These are phyloP conservation scores for Lagria hirta DNA, from an alignment of 2,888 invertebrate genomes.

Conservation along the genomic window DNA sequence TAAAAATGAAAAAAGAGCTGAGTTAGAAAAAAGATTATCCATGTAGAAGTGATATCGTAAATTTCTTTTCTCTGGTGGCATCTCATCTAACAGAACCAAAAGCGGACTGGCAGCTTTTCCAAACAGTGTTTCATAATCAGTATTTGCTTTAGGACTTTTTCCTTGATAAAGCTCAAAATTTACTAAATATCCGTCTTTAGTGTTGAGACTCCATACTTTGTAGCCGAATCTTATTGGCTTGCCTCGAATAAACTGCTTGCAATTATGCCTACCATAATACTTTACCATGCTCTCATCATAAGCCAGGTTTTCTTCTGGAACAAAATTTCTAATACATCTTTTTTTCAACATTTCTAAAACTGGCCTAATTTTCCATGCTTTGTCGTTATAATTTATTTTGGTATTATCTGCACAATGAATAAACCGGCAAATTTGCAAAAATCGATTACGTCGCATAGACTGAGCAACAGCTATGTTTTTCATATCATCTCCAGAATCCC, in stretches of 20 bases:
- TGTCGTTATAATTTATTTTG: constrained; percentile 31
- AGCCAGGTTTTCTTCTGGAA: constrained; percentile 11
- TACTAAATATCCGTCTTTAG: constrained; percentile 27
- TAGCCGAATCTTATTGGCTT: constrained; percentile 37
- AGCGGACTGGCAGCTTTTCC: constrained; percentile 27
- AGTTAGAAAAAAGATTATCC: too few relatives aligned
- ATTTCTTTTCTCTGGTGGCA: too few relatives aligned
- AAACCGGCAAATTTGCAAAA: constrained; percentile 33
- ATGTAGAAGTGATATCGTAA: too few relatives aligned
- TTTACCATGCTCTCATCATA: constrained; percentile 34
- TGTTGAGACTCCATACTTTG: constrained; percentile 34
- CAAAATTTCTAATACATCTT: constrained; percentile 22
- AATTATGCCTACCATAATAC: constrained; percentile 34
- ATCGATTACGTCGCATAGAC: constrained; percentile 33
- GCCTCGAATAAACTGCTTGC: constrained; percentile 36
- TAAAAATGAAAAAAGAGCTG: too few relatives aligned
- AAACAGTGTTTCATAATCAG: constrained; percentile 19
- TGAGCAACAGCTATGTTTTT: constrained; percentile 24
- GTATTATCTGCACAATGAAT: constrained; percentile 36
- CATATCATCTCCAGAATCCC: constrained; percentile 30
- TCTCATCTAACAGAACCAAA: too few relatives aligned
- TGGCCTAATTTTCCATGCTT: constrained; percentile 36
- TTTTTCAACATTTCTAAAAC: constrained; percentile 30
- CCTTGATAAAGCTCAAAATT: constrained; percentile 31
- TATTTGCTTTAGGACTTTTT: constrained; percentile 24